A percentile compares a stretch with the other conserved stretches of the same genome.
These are phyloP conservation scores for Cardiocondyla obscurior DNA, from an alignment of 1,140 invertebrate genomes.

Conservation along the genomic window DNA sequence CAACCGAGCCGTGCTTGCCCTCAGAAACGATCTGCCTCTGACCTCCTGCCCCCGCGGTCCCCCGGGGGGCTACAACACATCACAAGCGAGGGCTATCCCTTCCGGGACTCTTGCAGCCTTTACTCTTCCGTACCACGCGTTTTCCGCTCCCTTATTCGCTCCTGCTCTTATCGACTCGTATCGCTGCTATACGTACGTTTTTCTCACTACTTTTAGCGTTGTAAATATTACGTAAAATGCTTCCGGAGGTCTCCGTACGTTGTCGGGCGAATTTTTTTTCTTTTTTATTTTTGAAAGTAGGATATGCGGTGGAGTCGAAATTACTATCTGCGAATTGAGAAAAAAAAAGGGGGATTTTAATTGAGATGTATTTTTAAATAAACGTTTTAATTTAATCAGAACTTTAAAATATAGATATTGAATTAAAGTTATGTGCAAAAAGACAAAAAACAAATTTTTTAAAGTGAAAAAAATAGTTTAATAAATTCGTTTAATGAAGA, in stretches of 20 bases:
- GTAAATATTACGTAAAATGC: not conserved
- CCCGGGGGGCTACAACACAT: slow-evolving; percentile 80
- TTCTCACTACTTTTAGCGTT: not conserved
- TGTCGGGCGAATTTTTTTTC: too few relatives aligned
- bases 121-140: slow-evolving; percentile 52
- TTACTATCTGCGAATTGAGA: slow-evolving; percentile 15
- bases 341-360: not conserved
- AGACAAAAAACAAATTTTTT: too few relatives aligned
- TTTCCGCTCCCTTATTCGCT: slow-evolving; percentile 26
- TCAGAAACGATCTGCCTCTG: slow-evolving; percentile 76
- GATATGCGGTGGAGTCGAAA: not conserved
- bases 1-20: slow-evolving; percentile 76
- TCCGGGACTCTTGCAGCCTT: slow-evolving; percentile 73
- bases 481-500: not conserved
- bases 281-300: not conserved
- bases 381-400: not conserved
- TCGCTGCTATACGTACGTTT: not conserved
- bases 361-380: not conserved
- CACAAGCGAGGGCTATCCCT: slow-evolving; percentile 76
- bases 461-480: not conserved
- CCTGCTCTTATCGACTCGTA: not conserved
- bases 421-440: not conserved
- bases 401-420: not conserved
- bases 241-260: not conserved
- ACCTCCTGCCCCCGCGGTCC: slow-evolving; percentile 77